These are phyloP conservation scores for Acleris holmiana DNA, from an alignment of 2,888 invertebrate species.

Conservation along the genomic window DNA sequence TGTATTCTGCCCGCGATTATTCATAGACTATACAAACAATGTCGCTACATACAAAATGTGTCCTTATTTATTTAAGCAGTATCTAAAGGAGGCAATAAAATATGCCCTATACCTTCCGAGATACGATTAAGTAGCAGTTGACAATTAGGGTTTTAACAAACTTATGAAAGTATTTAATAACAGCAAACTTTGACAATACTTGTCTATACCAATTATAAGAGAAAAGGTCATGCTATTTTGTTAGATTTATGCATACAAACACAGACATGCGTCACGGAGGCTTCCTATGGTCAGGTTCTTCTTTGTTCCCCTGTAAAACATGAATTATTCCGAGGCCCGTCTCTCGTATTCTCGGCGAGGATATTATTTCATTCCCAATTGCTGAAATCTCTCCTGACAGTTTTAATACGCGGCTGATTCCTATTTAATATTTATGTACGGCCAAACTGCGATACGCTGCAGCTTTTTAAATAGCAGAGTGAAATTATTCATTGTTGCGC, in stretches of 20 bases:
- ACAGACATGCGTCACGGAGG: constrained; percentile 3
- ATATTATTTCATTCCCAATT: constrained; percentile 33
- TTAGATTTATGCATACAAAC: constrained; percentile 3
- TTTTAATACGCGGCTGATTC: constrained; percentile 31
- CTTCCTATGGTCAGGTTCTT: constrained; percentile 16
- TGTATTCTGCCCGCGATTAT: too few relatives aligned
- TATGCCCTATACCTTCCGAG: too few relatives aligned
- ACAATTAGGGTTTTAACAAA: too few relatives aligned
- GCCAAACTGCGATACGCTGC: constrained; percentile 11
- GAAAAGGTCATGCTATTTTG: too few relatives aligned
- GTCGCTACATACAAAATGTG: too few relatives aligned
- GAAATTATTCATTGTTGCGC: constrained; percentile 22
- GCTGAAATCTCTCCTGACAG: constrained; percentile 34
- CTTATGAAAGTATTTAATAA: too few relatives aligned
- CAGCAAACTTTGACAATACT: too few relatives aligned
- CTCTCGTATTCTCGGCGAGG: constrained; percentile 2
- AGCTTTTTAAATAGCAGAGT: constrained; percentile 20
- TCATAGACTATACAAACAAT: too few relatives aligned
- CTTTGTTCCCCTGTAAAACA: constrained; percentile 14
- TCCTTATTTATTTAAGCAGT: too few relatives aligned
- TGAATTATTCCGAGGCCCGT: constrained; percentile 16
- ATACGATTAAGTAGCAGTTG: too few relatives aligned
- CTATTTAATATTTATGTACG: constrained; percentile 34
- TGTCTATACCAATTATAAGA: too few relatives aligned
- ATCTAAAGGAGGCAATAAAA: too few relatives aligned